Percentiles rank a stretch among this genome's conserved stretches.
These are phyloP conservation scores for Latrodectus elegans DNA, from an alignment of 2,888 invertebrate species.

Conservation along the genomic window DNA sequence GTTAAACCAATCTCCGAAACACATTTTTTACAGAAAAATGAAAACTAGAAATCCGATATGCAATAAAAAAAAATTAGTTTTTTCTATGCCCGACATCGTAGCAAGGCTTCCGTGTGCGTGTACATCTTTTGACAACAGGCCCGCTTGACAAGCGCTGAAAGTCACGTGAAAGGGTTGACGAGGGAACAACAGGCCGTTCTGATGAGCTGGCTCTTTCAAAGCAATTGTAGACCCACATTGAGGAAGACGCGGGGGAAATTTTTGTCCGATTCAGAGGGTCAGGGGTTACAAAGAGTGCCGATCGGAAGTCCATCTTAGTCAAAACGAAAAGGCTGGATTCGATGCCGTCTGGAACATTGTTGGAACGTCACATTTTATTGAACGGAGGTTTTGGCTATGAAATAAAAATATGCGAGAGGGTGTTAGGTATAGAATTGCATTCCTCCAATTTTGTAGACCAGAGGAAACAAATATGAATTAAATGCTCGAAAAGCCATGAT, in stretches of 20 bases:
- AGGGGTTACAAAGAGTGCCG: neutral
- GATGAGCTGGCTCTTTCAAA: neutral
- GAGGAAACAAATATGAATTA: neutral
- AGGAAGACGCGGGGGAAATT: neutral
- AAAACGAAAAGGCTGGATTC: neutral
- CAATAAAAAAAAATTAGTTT: too few species aligned
- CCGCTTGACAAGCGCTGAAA: slow-evolving; percentile 28
- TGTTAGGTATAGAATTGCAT: neutral
- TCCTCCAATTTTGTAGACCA: neutral
- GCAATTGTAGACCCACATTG: slow-evolving; percentile 10
- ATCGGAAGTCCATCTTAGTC: slow-evolving; percentile 17
- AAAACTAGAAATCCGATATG: too few species aligned
- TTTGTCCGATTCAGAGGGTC: neutral
- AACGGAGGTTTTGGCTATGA: neutral
- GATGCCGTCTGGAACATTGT: neutral
- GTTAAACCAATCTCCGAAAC: too few species aligned
- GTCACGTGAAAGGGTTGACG: slow-evolving; percentile 14
- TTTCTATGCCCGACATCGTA: too few species aligned
- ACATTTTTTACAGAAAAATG: too few species aligned
- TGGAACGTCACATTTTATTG: neutral
- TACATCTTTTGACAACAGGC: slow-evolving; percentile 1
- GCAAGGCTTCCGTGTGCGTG: neutral
- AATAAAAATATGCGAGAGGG: neutral
- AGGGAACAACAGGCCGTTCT: slow-evolving; percentile 1
- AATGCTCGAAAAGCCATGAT: neutral